These are phyloP conservation scores for Hydrophis major DNA, from an alignment of 2,797 vertebrate genomes.

Conservation along the genomic window DNA sequence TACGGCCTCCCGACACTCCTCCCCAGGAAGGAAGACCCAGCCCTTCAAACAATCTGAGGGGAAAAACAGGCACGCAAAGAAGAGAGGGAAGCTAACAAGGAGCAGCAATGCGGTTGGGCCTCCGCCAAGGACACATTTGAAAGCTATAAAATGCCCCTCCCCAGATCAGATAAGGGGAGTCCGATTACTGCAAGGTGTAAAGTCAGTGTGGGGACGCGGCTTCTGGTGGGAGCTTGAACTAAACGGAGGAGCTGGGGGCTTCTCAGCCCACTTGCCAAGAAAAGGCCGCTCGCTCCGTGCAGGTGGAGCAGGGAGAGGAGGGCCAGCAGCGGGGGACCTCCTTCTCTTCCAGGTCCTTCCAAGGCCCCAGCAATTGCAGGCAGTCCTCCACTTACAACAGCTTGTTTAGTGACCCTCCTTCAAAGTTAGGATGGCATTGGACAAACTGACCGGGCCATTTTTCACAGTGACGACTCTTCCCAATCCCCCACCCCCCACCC, in stretches of 20 bases:
- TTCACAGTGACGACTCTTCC: neutral
- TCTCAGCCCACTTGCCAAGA: conserved; percentile 24
- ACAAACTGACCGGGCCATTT: neutral
- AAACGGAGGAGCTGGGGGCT: conserved; percentile 23
- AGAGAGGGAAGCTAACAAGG: conserved; percentile 19
- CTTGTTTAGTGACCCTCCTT: too few relatives aligned
- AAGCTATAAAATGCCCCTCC: too few relatives aligned
- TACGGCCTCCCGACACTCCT: conserved; percentile 30
- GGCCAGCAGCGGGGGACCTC: fast-evolving
- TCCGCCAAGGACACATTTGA: too few relatives aligned
- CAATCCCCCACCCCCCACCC: too few relatives aligned
- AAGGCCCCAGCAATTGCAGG: neutral
- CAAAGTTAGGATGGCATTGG: too few relatives aligned
- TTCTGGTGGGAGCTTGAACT: conserved; percentile 66
- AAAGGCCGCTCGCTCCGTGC: conserved; percentile 47
- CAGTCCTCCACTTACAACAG: neutral
- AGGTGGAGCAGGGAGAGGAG: neutral
- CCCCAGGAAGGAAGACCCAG: conserved; percentile 47
- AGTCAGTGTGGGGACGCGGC: conserved; percentile 59
- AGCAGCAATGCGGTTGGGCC: too few relatives aligned
- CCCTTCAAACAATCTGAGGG: conserved; percentile 44
- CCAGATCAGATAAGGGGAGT: conserved; percentile 63
- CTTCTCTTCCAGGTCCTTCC: neutral
- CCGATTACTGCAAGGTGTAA: conserved; percentile 69
- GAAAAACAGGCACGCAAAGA: conserved; percentile 44